Evolutionary conservation across 2,113 vertebrate species (phyloP).

Genomic region (Sitta europaea): DNA sequence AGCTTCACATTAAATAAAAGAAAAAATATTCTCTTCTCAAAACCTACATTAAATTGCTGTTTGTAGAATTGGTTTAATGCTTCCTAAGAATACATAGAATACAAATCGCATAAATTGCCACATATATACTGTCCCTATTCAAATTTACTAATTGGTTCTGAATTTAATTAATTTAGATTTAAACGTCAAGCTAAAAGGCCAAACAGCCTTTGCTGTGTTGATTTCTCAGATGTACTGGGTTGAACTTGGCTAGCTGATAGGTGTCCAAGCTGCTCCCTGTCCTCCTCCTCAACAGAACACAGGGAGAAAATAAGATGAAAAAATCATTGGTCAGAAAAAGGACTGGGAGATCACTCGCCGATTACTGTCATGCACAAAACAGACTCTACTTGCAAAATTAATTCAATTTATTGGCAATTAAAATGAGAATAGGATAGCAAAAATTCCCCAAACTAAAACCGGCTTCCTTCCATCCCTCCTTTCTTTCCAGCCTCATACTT

Average conservation of each 20-base stretch:
- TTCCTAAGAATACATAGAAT: not conserved
- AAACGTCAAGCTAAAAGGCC: not conserved
- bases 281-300: not conserved
- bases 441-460: not conserved
- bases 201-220: not conserved
- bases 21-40: not conserved
- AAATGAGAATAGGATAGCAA: not conserved
- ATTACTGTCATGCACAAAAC: rapidly evolving
- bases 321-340: not conserved
- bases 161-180: not conserved
- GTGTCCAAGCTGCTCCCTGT: not conserved
- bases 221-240: not conserved
- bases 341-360: not conserved
- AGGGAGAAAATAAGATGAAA: not conserved
- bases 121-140: not conserved
- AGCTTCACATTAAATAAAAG: not conserved
- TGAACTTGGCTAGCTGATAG: not conserved
- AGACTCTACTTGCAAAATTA: not conserved
- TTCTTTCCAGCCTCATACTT: not conserved
- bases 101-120: not conserved
- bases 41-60: not conserved
- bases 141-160: not conserved
- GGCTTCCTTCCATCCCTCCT: not conserved
- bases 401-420: not conserved
- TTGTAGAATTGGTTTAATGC: not conserved